Evolutionary conservation across 2,888 invertebrate species (phyloP).

Genomic region (Miltochrista miniata): DNA sequence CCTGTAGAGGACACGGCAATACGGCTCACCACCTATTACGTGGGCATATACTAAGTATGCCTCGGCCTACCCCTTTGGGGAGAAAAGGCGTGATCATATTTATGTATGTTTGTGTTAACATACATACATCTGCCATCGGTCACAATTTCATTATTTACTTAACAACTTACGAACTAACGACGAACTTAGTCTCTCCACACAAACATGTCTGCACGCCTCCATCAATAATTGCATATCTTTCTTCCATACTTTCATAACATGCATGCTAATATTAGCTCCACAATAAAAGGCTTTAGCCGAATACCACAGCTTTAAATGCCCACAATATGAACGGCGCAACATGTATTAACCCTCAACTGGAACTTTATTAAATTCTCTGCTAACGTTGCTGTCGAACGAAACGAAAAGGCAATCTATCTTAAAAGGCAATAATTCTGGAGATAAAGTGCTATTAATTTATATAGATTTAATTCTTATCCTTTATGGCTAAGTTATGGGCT

Average conservation of each 20-base stretch:
- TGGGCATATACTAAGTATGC: no score
- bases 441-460: not conserved
- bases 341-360: slow-evolving; percentile 19
- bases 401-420: not conserved
- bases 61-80: no score
- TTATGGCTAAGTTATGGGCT: not conserved
- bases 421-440: not conserved
- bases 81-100: no score
- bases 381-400: slow-evolving; percentile 16
- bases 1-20: no score
- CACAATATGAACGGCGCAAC: slow-evolving; percentile 11
- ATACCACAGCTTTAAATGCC: slow-evolving; percentile 12
- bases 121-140: no score
- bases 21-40: no score
- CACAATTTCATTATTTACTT: no score
- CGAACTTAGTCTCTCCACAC: not conserved
- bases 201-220: not conserved
- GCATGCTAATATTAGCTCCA: slow-evolving; percentile 3
- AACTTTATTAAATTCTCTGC: slow-evolving; percentile 33
- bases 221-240: not conserved
- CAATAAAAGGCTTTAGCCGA: slow-evolving; percentile 12
- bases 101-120: no score
- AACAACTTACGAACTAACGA: no score
- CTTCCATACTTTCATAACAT: not conserved
- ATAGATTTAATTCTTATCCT: not conserved